Evolutionary conservation across 2,888 invertebrate species (phyloP).

Genomic region (Seira ritae): DNA sequence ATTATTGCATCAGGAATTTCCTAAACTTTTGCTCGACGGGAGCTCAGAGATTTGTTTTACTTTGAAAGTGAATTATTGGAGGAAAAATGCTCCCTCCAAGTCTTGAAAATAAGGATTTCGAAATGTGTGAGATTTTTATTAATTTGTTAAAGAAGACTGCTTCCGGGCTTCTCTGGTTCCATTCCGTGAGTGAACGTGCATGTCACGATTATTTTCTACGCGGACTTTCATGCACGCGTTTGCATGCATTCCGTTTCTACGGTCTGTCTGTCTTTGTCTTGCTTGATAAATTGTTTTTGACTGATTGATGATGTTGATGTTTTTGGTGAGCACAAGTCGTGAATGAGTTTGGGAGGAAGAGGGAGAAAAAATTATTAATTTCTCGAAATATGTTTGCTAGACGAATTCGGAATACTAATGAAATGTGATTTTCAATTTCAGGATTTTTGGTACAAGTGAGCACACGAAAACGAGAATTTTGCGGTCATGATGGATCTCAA

Average conservation of each 20-base stretch:
- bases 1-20: too few species aligned
- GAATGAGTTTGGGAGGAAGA: background rate
- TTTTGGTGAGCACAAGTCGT: background rate
- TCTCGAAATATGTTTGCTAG: constrained; percentile 5
- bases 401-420: background rate
- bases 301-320: background rate
- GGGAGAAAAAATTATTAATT: constrained; percentile 5
- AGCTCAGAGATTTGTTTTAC: too few species aligned
- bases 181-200: background rate
- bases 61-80: too few species aligned
- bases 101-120: too few species aligned
- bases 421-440: background rate
- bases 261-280: too few species aligned
- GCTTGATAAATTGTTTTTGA: background rate
- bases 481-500: constrained; percentile 70
- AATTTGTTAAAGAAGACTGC: background rate
- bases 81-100: too few species aligned
- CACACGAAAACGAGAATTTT: background rate
- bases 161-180: background rate
- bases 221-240: too few species aligned
- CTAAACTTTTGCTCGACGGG: too few species aligned
- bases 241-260: too few species aligned
- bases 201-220: background rate
- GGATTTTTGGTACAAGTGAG: background rate
- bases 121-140: too few species aligned